Evolutionary conservation across 2,888 invertebrate species (phyloP), one percentile per base, ranked within the genome.

Genomic region (Tuta absoluta): DNA sequence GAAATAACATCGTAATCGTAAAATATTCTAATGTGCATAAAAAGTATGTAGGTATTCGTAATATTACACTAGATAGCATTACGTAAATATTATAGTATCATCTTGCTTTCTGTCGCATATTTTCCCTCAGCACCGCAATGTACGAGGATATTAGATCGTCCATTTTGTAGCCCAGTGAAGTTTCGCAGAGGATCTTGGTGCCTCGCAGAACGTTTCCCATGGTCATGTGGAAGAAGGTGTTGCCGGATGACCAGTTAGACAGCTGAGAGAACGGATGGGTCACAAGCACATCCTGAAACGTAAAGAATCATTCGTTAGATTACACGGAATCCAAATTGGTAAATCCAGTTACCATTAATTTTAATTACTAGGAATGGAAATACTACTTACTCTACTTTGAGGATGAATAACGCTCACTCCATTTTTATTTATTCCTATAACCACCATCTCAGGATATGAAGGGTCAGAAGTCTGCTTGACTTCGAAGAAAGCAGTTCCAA

Each of bases 401-500:
- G 96, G 96, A 92, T 98, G 96, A 72, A 98, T 96, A 62, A 98
- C 93, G 84, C 96, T 96, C 66, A 98, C 96, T 19, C 98, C 98
- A 73, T 95, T 94, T 78, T 94, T 95, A 86, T 98, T 98, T 71
- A 99, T 98, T 19, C 98, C 98, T 72, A 98, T 94, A 61, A 97
- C 91, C 58, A 98, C 93, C 77, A 95, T 93, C 84, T 97, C 97
- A 0, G 98, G 98, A 81, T 96, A 95, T 62, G 94, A 94, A 0
- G 96, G 94, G 75, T 98, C 97, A 0, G 97, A 97, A 0, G 96
- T 96, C 89, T 98, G 98, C 82, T 97, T 97, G 8, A 98, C 95
- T 88, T 98, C 96, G 86, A 98, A 99, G 92, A 99, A 98, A 0
- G 98, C 97, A 0, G 98, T 98, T 3, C 98, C 98, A 86, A 98